Evolutionary conservation across 1,140 invertebrate genomes (phyloP).

Genomic region (Trichonephila inaurata): DNA sequence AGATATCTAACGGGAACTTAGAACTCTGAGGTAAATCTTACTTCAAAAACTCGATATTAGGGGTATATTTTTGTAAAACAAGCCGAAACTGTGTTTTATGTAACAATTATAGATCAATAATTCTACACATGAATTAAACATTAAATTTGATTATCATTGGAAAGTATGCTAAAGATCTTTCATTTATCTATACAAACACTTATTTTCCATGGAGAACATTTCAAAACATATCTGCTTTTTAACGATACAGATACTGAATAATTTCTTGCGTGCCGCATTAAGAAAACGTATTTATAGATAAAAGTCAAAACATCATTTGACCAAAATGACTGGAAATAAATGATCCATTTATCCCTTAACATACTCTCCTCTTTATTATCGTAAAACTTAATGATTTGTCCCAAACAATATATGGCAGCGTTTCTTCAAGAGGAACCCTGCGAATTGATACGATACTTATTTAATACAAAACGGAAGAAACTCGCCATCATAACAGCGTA

Average conservation of each 20-base stretch:
- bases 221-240: not conserved
- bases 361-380: not conserved
- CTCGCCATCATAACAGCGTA: not conserved
- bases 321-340: conserved; percentile 23
- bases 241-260: not conserved
- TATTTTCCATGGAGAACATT: not conserved
- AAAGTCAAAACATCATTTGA: conserved; percentile 34
- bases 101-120: too few species aligned
- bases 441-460: conserved; percentile 26
- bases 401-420: conserved; percentile 17
- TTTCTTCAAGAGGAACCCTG: not conserved
- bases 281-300: not conserved
- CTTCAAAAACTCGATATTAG: too few species aligned
- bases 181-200: too few species aligned
- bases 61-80: too few species aligned
- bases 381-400: conserved; percentile 60
- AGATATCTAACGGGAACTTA: too few species aligned
- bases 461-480: conserved; percentile 35
- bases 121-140: too few species aligned
- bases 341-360: conserved; percentile 31
- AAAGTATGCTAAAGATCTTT: too few species aligned
- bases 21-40: too few species aligned
- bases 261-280: not conserved
- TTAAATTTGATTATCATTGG: too few species aligned
- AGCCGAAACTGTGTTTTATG: too few species aligned